A percentile compares a stretch with the other conserved stretches of the same genome.
phyloP scores from a whole-genome alignment of 2,113 vertebrate species.

The Laterallus jamaicensis region DNA sequence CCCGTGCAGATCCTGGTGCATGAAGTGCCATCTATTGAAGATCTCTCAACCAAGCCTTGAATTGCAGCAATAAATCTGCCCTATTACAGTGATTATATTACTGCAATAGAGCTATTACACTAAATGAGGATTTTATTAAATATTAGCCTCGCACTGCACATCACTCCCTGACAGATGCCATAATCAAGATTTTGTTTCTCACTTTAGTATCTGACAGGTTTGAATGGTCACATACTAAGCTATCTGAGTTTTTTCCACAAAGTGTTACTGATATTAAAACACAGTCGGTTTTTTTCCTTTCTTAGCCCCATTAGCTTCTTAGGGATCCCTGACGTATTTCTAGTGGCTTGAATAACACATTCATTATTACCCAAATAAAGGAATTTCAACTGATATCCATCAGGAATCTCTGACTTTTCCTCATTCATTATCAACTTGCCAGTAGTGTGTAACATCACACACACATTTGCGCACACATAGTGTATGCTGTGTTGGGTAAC shows the following conservation, averaged over 20 bases:
- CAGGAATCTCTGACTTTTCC: not conserved
- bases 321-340: not conserved
- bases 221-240: not conserved
- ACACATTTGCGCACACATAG: fast-evolving
- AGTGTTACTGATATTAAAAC: not conserved
- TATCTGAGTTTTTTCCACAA: not conserved
- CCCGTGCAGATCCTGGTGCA: not conserved
- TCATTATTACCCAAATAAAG: not conserved
- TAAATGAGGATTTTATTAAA: not conserved
- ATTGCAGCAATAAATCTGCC: not conserved
- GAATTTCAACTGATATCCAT: not conserved
- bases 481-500: not conserved
- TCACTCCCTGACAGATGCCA: not conserved
- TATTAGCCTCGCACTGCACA: not conserved
- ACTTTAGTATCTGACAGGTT: not conserved
- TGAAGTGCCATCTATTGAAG: not conserved
- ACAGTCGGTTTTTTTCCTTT: not conserved
- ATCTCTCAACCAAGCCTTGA: not conserved
- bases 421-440: not conserved
- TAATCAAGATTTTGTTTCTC: not conserved
- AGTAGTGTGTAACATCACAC: not conserved
- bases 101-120: not conserved
- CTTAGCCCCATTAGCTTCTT: not conserved
- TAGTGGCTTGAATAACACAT: not conserved
- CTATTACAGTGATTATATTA: not conserved